These are phyloP conservation scores for Lepidurus apus DNA, from an alignment of 1,140 invertebrate species.

Conservation along the genomic window DNA sequence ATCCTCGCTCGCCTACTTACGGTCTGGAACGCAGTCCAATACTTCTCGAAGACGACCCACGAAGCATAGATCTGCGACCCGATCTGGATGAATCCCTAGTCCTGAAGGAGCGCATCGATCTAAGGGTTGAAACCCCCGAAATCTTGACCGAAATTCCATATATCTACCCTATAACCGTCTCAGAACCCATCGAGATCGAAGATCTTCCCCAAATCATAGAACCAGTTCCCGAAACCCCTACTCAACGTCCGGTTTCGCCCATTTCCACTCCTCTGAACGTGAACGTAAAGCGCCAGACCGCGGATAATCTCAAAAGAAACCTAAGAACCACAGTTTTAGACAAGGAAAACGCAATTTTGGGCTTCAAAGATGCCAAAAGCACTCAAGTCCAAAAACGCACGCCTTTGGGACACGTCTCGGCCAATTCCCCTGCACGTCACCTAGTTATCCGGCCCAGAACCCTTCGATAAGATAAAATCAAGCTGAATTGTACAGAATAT, in stretches of 20 bases:
- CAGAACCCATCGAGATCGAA: neutral
- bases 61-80: neutral
- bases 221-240: neutral
- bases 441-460: neutral
- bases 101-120: neutral
- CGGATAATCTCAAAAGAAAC: neutral
- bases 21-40: neutral
- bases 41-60: neutral
- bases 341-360: constrained; percentile 6
- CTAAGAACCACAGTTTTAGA: neutral
- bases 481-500: neutral
- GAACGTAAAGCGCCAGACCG: neutral
- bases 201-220: neutral
- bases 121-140: neutral
- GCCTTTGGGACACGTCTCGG: neutral
- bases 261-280: neutral
- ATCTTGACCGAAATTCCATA: neutral
- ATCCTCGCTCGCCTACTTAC: constrained; percentile 7
- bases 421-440: neutral
- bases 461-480: neutral
- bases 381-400: neutral
- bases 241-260: neutral
- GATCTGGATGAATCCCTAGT: neutral
- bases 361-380: neutral
- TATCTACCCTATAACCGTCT: neutral